These are phyloP conservation scores for Charanyca ferruginea DNA, from an alignment of 2,888 invertebrate genomes.

Conservation along the genomic window DNA sequence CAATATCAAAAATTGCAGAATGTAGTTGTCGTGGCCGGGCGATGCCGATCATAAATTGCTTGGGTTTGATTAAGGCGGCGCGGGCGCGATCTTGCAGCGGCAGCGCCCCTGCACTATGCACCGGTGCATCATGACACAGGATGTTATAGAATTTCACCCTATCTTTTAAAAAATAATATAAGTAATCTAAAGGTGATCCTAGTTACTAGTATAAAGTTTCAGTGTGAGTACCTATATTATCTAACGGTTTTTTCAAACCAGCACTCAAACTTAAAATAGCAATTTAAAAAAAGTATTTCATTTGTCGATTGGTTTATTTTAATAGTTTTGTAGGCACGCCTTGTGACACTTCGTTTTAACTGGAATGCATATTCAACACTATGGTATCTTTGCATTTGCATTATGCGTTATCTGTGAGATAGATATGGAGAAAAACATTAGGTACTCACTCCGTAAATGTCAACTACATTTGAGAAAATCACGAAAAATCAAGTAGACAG, in stretches of 20 bases:
- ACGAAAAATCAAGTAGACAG: too few relatives aligned
- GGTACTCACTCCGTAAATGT: too few relatives aligned
- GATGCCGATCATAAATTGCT: constrained; percentile 88
- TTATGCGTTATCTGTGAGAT: too few relatives aligned
- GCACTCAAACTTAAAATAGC: too few relatives aligned
- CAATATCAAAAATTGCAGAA: constrained; percentile 63
- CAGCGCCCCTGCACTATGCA: constrained; percentile 75
- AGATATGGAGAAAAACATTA: too few relatives aligned
- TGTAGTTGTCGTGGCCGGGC: constrained; percentile 57
- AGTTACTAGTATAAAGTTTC: neutral
- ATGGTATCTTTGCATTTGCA: too few relatives aligned
- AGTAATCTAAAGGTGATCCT: too few relatives aligned
- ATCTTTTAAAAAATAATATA: neutral
- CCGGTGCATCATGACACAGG: constrained; percentile 81
- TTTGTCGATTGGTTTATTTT: too few relatives aligned
- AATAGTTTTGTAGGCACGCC: neutral
- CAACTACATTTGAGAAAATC: too few relatives aligned
- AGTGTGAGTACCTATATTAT: neutral
- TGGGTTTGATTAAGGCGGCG: constrained; percentile 88
- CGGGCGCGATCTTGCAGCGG: constrained; percentile 72
- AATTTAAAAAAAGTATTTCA: too few relatives aligned
- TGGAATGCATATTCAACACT: neutral
- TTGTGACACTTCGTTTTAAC: neutral
- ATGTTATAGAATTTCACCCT: constrained; percentile 54
- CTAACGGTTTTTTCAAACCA: too few relatives aligned